phyloP scores from a whole-genome alignment of 1,140 invertebrate genomes.

The Pentalonia nigronervosa region DNA sequence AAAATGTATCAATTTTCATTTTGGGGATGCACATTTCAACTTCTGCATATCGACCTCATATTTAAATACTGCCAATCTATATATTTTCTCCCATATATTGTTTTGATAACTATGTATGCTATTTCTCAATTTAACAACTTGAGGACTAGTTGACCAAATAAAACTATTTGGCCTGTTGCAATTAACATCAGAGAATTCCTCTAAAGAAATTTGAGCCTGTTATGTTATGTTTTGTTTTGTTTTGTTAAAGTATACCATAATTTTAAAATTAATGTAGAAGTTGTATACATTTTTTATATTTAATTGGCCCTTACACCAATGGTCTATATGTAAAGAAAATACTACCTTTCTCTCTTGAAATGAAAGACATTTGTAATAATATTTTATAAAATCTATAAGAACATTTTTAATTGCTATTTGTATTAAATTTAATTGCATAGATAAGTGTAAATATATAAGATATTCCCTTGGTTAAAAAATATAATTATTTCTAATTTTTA shows the following conservation, averaged over 20 bases:
- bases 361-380: constrained; percentile 15
- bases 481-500: not conserved
- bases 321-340: not conserved
- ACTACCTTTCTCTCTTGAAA: not conserved
- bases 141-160: constrained; percentile 42
- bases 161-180: not conserved
- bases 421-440: constrained; percentile 6
- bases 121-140: constrained; percentile 29
- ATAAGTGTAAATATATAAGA: not conserved
- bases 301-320: constrained; percentile 13
- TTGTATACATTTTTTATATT: not conserved
- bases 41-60: constrained; percentile 35
- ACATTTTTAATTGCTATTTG: not conserved
- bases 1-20: constrained; percentile 58
- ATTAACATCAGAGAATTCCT: constrained; percentile 22
- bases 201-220: not conserved
- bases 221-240: constrained; percentile 23
- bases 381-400: not conserved
- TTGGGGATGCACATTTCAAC: constrained; percentile 56
- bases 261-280: constrained; percentile 32
- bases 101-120: constrained; percentile 29
- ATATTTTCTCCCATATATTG: constrained; percentile 56
- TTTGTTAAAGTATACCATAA: constrained; percentile 47
- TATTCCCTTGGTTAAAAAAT: not conserved
- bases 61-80: constrained; percentile 49